Percentiles rank a stretch among this genome's conserved stretches.
phyloP scores from a whole-genome alignment of 1,140 invertebrate genomes.

The Calephelis nemesis region DNA sequence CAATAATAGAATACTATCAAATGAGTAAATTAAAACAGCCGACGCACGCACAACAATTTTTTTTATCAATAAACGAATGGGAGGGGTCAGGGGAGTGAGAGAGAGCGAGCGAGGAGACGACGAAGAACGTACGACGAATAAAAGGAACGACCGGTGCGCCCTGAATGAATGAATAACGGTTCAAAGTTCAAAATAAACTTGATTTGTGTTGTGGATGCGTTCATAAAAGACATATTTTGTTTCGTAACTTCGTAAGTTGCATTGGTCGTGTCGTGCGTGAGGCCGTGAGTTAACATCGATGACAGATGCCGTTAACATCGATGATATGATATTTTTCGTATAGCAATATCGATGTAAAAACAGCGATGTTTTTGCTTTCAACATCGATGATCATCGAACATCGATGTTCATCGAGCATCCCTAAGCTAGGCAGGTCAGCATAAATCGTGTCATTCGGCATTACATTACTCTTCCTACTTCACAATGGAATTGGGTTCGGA shows the following conservation, averaged over 20 bases:
- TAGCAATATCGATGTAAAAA: conserved; percentile 14
- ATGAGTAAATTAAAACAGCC: no score
- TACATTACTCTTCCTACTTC: no score
- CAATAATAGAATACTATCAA: no score
- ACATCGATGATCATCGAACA: no score
- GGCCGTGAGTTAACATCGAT: no score
- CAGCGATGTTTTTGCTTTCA: no score
- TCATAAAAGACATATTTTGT: not conserved
- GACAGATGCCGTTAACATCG: conserved; percentile 19
- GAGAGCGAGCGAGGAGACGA: not conserved
- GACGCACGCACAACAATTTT: no score
- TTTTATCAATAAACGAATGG: no score
- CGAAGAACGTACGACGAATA: conserved; percentile 21
- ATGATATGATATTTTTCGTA: conserved; percentile 26
- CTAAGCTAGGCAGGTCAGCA: no score
- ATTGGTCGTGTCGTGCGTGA: not conserved
- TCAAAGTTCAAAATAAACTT: not conserved
- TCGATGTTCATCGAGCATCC: not conserved
- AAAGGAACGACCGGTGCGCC: conserved; percentile 20
- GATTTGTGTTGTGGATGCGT: not conserved
- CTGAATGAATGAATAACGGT: not conserved
- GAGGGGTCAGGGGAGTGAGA: no score
- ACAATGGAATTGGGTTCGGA: no score
- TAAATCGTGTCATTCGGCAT: no score
- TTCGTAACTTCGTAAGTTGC: not conserved